Base-by-base conservation (phyloP, 2,888 invertebrate species). In the Phasia obesa region DNA sequence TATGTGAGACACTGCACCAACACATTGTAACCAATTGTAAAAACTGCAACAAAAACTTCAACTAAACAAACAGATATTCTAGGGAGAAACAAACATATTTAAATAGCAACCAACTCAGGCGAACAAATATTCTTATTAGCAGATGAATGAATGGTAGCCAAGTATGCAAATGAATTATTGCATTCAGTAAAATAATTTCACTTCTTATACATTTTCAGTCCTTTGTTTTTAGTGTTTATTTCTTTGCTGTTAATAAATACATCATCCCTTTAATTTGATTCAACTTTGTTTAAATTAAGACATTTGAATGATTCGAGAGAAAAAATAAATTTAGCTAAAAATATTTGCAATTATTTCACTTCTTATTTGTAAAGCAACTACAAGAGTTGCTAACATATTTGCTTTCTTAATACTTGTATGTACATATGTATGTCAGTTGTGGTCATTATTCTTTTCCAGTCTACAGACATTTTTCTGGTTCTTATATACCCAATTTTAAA, bases 121-220 rank as follows among this genome's bases (percentile, higher is more conserved):
- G 21, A 55, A 44, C 65, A 77, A 55, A 35, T 83, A 60, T 71
- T 73, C 49, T 67, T 55, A 65, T 79, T 60, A n/a, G 57, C 35
- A 78, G 65, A n/a, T 79, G 83, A n/a, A 75, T 59, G 25, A 38
- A 27, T 49, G 7, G 81, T 85, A 86, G 85, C 84, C 84, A 86
- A 85, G 85, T 87, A 88, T 88, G 87, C 88, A 86, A 86, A 86
- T 86, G 86, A 86, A 84, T 85, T 86, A 86, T 86, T 84, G 84
- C 81, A 69, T 86, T 84, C 86, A 81, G 81, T 81, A 69, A 71
- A 78, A 83, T 75, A 59, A 60, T 79, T 79, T 65, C 23, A 70
- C 38, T 51, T 79, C 71, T 53, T 57, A 70, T 70, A 74, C 49
- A 65, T 42, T 73, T n/a, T 19, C n/a, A 47, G 42, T 73, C 53